Evolutionary conservation across 1,140 invertebrate genomes (phyloP).

Genomic region (Pogonognathellus flavescens): DNA sequence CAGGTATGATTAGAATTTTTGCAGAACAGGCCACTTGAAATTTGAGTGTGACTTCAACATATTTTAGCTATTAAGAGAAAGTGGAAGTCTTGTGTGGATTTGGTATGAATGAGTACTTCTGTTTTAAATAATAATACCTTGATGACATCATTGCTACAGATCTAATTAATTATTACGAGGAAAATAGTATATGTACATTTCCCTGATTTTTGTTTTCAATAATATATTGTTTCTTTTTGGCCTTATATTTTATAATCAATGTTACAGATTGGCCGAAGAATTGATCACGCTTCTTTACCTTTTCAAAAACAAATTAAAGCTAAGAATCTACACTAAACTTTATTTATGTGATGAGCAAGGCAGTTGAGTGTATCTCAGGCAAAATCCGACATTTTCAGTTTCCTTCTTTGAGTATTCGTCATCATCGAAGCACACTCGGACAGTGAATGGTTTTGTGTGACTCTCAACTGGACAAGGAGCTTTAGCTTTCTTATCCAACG

Average conservation of each 20-base stretch:
- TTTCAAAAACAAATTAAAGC: too few relatives aligned
- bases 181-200: neutral
- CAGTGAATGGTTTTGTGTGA: constrained; percentile 67
- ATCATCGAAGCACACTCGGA: constrained; percentile 67
- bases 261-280: too few relatives aligned
- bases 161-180: too few relatives aligned
- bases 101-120: neutral
- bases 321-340: constrained; percentile 1
- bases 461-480: constrained; percentile 66
- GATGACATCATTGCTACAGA: too few relatives aligned
- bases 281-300: too few relatives aligned
- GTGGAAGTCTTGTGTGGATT: constrained; percentile 35
- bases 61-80: neutral
- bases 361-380: constrained; percentile 67
- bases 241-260: too few relatives aligned
- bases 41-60: neutral
- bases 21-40: neutral
- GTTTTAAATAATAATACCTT: too few relatives aligned
- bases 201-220: neutral
- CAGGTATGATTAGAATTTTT: neutral
- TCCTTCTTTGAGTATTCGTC: constrained; percentile 67
- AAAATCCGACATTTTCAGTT: constrained; percentile 67
- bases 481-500: constrained; percentile 67
- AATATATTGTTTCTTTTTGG: neutral
- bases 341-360: constrained; percentile 67